Evolutionary conservation across 2,888 invertebrate genomes (phyloP).

Genomic region (Xestia rhomboidea): DNA sequence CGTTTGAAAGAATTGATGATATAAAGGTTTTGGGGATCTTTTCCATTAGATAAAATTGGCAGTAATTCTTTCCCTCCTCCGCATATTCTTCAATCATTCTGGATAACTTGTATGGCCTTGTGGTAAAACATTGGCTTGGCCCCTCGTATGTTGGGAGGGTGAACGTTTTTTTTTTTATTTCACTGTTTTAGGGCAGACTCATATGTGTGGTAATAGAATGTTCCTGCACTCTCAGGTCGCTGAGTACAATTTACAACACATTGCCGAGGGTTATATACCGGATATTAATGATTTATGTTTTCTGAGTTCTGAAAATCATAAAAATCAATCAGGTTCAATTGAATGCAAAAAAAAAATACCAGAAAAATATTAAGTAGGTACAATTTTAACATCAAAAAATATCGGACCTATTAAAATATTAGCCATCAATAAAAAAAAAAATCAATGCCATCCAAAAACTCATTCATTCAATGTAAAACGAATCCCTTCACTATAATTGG

Average conservation of each 20-base stretch:
- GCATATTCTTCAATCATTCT: slow-evolving; percentile 49
- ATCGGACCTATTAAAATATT: background rate
- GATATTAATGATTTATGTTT: background rate
- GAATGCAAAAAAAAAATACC: background rate
- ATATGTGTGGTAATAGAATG: background rate
- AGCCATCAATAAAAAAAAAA: background rate
- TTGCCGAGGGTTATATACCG: background rate
- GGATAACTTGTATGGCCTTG: slow-evolving; percentile 38
- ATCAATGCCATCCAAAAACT: background rate
- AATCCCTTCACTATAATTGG: slow-evolving; percentile 7
- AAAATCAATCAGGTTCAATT: background rate
- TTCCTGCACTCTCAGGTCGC: background rate
- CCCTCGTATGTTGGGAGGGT: slow-evolving; percentile 21
- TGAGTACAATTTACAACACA: background rate
- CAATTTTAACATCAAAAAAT: background rate
- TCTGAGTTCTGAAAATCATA: too few relatives aligned
- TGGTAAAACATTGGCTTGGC: slow-evolving; percentile 41
- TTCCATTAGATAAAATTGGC: slow-evolving; percentile 53
- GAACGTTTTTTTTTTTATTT: slow-evolving; percentile 8
- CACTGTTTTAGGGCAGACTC: slow-evolving; percentile 3
- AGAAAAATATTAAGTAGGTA: background rate
- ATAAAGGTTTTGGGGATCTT: slow-evolving; percentile 18
- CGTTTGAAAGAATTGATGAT: slow-evolving; percentile 34
- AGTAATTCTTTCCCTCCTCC: slow-evolving; percentile 42
- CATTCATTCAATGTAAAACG: background rate